Conservation (phyloP, 1,140 invertebrate genomes). For the Phenacoccus solenopsis region DNA sequence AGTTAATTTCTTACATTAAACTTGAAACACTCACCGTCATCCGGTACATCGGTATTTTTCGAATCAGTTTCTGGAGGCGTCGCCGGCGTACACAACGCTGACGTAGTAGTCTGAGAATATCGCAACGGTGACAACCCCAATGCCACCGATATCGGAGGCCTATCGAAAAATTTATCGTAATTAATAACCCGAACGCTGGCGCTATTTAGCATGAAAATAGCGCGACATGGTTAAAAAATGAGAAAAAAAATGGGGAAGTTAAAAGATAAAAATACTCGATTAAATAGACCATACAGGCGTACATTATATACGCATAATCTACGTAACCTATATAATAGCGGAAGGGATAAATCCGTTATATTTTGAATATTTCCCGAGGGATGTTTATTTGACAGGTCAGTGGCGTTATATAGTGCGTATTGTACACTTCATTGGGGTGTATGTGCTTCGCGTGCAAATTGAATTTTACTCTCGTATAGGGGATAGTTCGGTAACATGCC, state of each 20-base stretch:
- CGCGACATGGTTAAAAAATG: neutral
- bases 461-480: conserved; percentile 17
- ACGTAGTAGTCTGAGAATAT: conserved; percentile 26
- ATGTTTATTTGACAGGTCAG: conserved; percentile 15
- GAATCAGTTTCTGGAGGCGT: conserved; percentile 9
- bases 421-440: conserved; percentile 16
- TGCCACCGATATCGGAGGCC: conserved; percentile 41
- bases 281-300: neutral
- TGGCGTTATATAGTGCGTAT: conserved; percentile 13
- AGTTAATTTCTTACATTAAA: neutral
- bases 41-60: neutral
- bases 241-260: neutral
- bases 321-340: neutral
- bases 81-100: neutral
- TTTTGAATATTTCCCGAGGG: conserved; percentile 17
- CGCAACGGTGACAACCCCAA: conserved; percentile 35
- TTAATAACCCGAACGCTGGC: neutral
- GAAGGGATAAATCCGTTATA: conserved; percentile 5
- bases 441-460: conserved; percentile 12
- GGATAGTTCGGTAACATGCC: conserved; percentile 8
- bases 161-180: conserved; percentile 27
- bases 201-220: too few relatives aligned
- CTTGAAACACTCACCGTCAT: neutral
- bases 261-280: neutral
- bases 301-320: neutral